Evolutionary conservation across 92 coral and sea anemone species (phyloP).

Genomic region (Umimayanthus chanpuru): DNA sequence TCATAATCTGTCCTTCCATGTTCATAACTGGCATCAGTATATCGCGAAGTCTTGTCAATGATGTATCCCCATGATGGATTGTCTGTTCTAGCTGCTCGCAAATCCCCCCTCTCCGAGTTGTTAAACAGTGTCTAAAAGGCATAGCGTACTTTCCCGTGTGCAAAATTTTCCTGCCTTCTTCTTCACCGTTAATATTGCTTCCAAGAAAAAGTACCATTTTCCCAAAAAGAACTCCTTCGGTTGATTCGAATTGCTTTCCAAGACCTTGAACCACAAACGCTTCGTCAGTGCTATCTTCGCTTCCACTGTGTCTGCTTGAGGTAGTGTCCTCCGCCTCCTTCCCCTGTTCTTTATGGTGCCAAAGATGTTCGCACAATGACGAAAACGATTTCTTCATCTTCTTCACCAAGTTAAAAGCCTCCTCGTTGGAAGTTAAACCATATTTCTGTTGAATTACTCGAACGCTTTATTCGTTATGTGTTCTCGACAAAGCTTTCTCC

Average conservation of each 20-base stretch:
- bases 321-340: background rate
- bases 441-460: background rate
- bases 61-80: slow-evolving; percentile 32
- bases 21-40: slow-evolving; percentile 43
- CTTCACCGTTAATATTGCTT: slow-evolving; percentile 27
- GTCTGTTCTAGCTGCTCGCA: slow-evolving; percentile 38
- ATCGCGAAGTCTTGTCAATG: slow-evolving; percentile 44
- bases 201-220: slow-evolving; percentile 47
- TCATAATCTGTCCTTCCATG: slow-evolving; percentile 35
- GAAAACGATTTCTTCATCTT: slow-evolving; percentile 35
- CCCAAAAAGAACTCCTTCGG: slow-evolving; percentile 37
- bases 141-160: slow-evolving; percentile 34
- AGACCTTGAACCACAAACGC: slow-evolving; percentile 40
- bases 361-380: slow-evolving; percentile 29
- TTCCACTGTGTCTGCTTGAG: background rate
- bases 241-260: slow-evolving; percentile 36
- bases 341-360: slow-evolving; percentile 16
- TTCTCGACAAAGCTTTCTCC: background rate
- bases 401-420: background rate
- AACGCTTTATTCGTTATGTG: background rate
- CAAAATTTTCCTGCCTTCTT: slow-evolving; percentile 9
- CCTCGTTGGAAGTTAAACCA: background rate
- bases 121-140: slow-evolving; percentile 37
- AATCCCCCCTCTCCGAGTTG: slow-evolving; percentile 41
- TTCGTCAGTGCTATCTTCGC: background rate